phyloP scores from a whole-genome alignment of 2,888 invertebrate genomes.

The Orthosia gothica region DNA sequence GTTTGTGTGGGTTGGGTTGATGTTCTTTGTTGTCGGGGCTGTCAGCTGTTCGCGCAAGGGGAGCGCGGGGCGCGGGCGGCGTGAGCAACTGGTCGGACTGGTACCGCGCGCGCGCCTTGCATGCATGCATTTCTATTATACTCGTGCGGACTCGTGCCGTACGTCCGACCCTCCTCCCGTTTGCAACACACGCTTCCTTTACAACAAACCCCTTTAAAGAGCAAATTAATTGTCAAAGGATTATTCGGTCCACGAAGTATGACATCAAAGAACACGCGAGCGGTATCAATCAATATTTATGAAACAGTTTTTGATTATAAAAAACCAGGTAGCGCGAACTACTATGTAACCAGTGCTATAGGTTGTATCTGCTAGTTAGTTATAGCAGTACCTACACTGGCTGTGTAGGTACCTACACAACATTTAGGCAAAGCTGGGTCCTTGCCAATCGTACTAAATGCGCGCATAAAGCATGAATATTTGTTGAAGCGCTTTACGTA shows the following conservation, averaged over 20 bases:
- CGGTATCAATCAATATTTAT: conserved; percentile 47
- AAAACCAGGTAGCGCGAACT: conserved; percentile 45
- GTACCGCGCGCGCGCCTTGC: conserved; percentile 73
- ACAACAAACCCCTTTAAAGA: conserved; percentile 25
- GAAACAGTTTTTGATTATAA: conserved; percentile 22
- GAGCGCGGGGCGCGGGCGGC: conserved; percentile 68
- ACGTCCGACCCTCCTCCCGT: conserved; percentile 37
- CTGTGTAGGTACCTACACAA: conserved; percentile 35
- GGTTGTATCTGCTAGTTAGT: background rate
- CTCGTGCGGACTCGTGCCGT: conserved; percentile 38
- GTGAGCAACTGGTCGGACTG: conserved; percentile 78
- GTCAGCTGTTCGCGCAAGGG: conserved; percentile 86
- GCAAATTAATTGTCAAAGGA: conserved; percentile 23
- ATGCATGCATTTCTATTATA: conserved; percentile 53
- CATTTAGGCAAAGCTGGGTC: conserved; percentile 65
- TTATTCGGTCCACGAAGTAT: conserved; percentile 22
- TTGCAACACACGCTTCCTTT: conserved; percentile 45
- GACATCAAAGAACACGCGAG: conserved; percentile 53
- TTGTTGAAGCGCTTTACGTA: conserved; percentile 50
- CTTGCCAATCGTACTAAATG: conserved; percentile 66
- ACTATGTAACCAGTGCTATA: conserved; percentile 41
- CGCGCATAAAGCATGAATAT: conserved; percentile 64
- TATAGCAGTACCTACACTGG: background rate
- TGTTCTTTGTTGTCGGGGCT: conserved; percentile 87
- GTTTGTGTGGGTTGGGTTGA: conserved; percentile 73